Conservation (phyloP, 2,797 vertebrate species). For the Huso huso region DNA sequence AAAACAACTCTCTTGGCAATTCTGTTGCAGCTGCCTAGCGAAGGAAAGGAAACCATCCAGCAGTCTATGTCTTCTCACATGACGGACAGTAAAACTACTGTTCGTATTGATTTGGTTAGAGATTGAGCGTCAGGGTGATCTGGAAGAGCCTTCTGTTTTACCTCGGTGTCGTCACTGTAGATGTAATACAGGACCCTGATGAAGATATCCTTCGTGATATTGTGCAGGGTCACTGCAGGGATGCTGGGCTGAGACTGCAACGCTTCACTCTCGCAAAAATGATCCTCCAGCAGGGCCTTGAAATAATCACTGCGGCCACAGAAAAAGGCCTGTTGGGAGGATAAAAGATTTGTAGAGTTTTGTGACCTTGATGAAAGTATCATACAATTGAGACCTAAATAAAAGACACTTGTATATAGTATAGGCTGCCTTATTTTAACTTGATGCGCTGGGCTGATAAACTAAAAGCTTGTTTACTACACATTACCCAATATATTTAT, state of each 20-base stretch:
- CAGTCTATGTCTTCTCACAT: too few relatives aligned
- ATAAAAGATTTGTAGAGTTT: neutral
- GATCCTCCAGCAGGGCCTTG: conserved; percentile 84
- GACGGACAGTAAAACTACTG: too few relatives aligned
- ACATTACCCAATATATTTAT: too few relatives aligned
- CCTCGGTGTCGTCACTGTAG: conserved; percentile 87
- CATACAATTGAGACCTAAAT: too few relatives aligned
- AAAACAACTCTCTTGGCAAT: too few relatives aligned
- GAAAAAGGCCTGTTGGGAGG: conserved; percentile 77
- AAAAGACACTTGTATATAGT: too few relatives aligned
- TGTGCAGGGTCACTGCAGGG: conserved; percentile 78
- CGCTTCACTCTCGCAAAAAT: conserved; percentile 83
- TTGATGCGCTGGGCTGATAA: too few relatives aligned
- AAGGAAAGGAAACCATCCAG: too few relatives aligned
- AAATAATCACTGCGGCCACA: conserved; percentile 95
- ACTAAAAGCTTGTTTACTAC: too few relatives aligned
- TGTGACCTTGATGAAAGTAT: too few relatives aligned
- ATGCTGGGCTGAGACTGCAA: conserved; percentile 75
- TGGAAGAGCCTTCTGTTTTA: conserved; percentile 28
- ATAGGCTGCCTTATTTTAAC: too few relatives aligned
- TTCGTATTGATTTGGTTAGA: neutral
- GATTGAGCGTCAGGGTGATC: neutral
- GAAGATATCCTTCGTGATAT: conserved; percentile 81
- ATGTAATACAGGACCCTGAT: conserved; percentile 84
- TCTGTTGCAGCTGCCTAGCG: too few relatives aligned